Conservation (phyloP, 2,113 vertebrate genomes). For the Hucho hucho region DNA sequence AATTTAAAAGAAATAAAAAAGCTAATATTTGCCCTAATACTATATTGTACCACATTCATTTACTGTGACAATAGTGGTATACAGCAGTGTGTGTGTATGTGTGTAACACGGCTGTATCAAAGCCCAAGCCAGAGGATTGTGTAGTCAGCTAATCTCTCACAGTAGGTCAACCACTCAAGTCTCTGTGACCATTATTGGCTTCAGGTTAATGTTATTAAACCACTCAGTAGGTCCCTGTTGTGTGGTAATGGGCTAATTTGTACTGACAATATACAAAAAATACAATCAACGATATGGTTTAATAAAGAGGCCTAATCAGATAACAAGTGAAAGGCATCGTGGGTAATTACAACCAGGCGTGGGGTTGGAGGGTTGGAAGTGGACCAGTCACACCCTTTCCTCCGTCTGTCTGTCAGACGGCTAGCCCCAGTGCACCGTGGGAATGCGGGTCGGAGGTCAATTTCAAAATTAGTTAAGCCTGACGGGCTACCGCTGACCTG, state of each 20-base stretch:
- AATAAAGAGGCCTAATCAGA: conserved; percentile 78
- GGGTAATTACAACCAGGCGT: conserved; percentile 89
- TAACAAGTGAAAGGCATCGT: conserved; percentile 74
- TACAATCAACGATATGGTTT: conserved; percentile 77
- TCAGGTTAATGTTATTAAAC: conserved; percentile 63
- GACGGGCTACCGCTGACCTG: conserved; percentile 80
- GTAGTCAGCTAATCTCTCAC: conserved; percentile 58
- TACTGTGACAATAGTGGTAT: neutral
- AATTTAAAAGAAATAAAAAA: neutral
- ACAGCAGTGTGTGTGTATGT: conserved; percentile 13
- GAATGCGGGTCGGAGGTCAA: conserved; percentile 84
- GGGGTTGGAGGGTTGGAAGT: conserved; percentile 64
- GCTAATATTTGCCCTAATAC: too few relatives aligned
- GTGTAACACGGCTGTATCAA: neutral
- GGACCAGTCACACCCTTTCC: neutral
- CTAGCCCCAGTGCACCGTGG: conserved; percentile 72
- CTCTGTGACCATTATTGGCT: conserved; percentile 65
- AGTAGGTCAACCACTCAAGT: conserved; percentile 63
- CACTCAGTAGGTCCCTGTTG: conserved; percentile 75
- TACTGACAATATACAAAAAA: conserved; percentile 83
- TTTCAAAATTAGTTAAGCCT: conserved; percentile 89
- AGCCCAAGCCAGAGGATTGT: conserved; percentile 8
- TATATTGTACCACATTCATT: too few relatives aligned
- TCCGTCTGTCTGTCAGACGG: conserved; percentile 35
- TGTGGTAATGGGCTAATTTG: conserved; percentile 80